phyloP scores from a whole-genome alignment of 2,113 vertebrate species.

The Scytalopus superciliaris region DNA sequence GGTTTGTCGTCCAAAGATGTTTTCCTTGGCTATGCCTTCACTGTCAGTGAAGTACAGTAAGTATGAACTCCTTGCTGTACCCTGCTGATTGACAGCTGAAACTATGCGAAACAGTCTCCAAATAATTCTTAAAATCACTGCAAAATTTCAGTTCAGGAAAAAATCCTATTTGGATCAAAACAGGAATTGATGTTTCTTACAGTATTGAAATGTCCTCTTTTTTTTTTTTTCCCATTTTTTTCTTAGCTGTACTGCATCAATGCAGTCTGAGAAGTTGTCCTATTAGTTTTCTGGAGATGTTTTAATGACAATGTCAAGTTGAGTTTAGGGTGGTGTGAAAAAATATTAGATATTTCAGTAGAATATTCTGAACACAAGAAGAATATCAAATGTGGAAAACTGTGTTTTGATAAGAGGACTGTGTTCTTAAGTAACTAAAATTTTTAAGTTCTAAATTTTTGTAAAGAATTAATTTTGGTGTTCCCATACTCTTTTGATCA shows the following conservation, averaged over 20 bases:
- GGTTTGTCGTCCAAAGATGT: background rate
- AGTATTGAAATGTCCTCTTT: background rate
- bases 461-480: background rate
- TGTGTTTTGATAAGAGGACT: background rate
- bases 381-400: background rate
- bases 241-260: background rate
- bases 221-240: background rate
- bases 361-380: background rate
- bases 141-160: background rate
- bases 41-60: background rate
- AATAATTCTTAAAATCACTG: background rate
- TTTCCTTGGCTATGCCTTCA: background rate
- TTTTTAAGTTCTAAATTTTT: background rate
- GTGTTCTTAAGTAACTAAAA: background rate
- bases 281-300: background rate
- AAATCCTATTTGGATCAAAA: background rate
- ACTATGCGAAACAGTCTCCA: background rate
- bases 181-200: background rate
- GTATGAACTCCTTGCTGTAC: background rate
- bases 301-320: background rate
- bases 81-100: background rate
- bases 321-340: background rate
- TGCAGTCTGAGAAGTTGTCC: background rate
- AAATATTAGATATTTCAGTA: background rate
- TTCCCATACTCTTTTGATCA: background rate